Conservation (phyloP, 1,140 invertebrate species). For the Acromyrmex echinatior region DNA sequence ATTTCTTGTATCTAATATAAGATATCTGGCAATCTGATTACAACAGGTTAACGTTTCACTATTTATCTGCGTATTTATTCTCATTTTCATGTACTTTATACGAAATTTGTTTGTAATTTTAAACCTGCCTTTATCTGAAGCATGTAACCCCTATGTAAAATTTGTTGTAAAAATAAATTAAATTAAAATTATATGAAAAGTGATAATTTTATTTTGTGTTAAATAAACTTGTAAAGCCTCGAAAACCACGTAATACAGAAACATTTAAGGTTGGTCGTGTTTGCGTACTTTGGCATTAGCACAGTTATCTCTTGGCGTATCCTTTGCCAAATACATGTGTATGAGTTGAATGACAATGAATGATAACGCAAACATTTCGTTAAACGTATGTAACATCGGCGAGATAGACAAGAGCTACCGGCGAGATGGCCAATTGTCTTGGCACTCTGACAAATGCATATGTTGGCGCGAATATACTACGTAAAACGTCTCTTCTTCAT, state of each 20-base stretch:
- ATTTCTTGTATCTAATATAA: too few species aligned
- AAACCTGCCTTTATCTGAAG: too few species aligned
- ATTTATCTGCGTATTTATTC: too few species aligned
- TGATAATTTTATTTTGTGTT: not conserved
- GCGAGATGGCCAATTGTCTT: not conserved
- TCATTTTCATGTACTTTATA: too few species aligned
- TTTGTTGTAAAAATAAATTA: too few species aligned
- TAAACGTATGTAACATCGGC: not conserved
- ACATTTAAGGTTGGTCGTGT: not conserved
- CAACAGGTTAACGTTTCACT: too few species aligned
- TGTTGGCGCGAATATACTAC: not conserved
- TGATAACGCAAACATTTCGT: conserved; percentile 4
- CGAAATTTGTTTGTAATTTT: too few species aligned
- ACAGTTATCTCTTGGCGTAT: not conserved
- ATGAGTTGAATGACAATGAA: not conserved
- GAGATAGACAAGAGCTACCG: not conserved
- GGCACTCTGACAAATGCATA: conserved; percentile 16
- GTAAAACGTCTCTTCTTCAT: not conserved
- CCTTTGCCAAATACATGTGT: not conserved
- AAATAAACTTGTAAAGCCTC: not conserved
- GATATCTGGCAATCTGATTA: too few species aligned
- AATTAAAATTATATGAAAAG: not conserved
- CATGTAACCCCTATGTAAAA: too few species aligned
- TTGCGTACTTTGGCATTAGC: conserved; percentile 4
- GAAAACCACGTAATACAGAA: not conserved